A percentile compares a stretch with the other conserved stretches of the same genome.
These are phyloP conservation scores for Subacronicta megacephala DNA, from an alignment of 2,888 invertebrate species.

Conservation along the genomic window DNA sequence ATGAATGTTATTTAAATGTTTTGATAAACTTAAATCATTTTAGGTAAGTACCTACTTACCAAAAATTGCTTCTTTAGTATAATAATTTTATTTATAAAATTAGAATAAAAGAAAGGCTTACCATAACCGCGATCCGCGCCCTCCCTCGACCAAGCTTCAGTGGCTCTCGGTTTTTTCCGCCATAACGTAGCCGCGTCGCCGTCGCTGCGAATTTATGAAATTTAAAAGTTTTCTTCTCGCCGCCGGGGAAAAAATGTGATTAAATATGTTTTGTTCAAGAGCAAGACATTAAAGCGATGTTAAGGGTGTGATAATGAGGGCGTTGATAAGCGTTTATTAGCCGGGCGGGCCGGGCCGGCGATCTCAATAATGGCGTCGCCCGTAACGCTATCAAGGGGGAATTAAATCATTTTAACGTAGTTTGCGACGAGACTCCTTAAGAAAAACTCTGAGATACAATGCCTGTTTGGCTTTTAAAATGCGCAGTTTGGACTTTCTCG, in stretches of 20 bases:
- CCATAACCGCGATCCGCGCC: conserved; percentile 11
- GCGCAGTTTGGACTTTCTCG: conserved; percentile 66
- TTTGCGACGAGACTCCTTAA: conserved; percentile 79
- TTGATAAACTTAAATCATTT: too few relatives aligned
- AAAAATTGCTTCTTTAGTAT: too few relatives aligned
- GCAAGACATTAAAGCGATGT: conserved; percentile 90
- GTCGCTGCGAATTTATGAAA: conserved; percentile 79
- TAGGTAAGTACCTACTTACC: too few relatives aligned
- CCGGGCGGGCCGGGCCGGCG: conserved; percentile 76
- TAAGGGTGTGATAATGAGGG: conserved; percentile 90
- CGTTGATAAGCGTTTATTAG: conserved; percentile 90
- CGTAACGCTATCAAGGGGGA: conserved; percentile 85
- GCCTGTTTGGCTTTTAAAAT: conserved; percentile 79
- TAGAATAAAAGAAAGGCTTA: conserved; percentile 26
- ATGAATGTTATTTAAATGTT: too few relatives aligned
- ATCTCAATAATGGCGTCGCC: conserved; percentile 79
- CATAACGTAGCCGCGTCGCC: conserved; percentile 55
- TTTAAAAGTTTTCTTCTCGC: conserved; percentile 81
- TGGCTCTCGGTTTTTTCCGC: conserved; percentile 35
- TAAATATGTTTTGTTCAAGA: conserved; percentile 90
- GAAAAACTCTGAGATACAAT: conserved; percentile 78
- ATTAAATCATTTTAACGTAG: conserved; percentile 89
- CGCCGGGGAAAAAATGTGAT: conserved; percentile 86
- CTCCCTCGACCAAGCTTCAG: conserved; percentile 13
- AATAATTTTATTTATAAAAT: conserved; percentile 8